These are phyloP conservation scores for Dione juno DNA, from an alignment of 2,888 invertebrate genomes.

Conservation along the genomic window DNA sequence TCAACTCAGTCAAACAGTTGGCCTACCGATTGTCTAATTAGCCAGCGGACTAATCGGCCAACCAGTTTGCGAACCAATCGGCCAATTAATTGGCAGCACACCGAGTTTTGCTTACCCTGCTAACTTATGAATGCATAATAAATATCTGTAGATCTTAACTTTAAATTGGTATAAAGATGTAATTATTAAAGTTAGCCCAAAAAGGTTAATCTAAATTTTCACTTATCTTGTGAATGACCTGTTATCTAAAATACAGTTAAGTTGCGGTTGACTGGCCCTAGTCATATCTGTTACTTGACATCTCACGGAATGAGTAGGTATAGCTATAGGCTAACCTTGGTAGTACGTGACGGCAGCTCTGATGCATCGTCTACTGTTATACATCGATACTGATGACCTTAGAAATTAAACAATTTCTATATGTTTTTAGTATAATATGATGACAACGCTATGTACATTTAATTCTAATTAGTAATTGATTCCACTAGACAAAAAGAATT, in stretches of 20 bases:
- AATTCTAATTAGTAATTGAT: too few species aligned
- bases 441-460: too few species aligned
- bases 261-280: slow-evolving; percentile 54
- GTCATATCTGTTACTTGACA: slow-evolving; percentile 46
- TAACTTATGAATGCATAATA: too few species aligned
- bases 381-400: slow-evolving; percentile 11
- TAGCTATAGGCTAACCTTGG: slow-evolving; percentile 48
- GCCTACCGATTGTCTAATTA: too few species aligned
- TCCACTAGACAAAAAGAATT: too few species aligned
- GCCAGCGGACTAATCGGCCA: too few species aligned
- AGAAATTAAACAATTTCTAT: background rate
- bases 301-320: slow-evolving; percentile 46
- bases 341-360: slow-evolving; percentile 39
- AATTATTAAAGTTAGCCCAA: background rate
- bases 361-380: slow-evolving; percentile 41
- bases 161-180: background rate
- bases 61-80: background rate
- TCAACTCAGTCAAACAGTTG: too few species aligned
- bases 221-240: slow-evolving; percentile 53
- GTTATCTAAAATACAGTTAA: slow-evolving; percentile 56
- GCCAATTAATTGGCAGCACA: background rate
- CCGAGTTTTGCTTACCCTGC: too few species aligned
- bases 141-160: too few species aligned
- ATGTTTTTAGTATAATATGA: background rate
- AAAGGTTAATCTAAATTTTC: background rate